Evolutionary conservation across 2,113 vertebrate species (phyloP), one percentile per base, ranked within the genome.

Genomic region (Anguilla japonica): DNA sequence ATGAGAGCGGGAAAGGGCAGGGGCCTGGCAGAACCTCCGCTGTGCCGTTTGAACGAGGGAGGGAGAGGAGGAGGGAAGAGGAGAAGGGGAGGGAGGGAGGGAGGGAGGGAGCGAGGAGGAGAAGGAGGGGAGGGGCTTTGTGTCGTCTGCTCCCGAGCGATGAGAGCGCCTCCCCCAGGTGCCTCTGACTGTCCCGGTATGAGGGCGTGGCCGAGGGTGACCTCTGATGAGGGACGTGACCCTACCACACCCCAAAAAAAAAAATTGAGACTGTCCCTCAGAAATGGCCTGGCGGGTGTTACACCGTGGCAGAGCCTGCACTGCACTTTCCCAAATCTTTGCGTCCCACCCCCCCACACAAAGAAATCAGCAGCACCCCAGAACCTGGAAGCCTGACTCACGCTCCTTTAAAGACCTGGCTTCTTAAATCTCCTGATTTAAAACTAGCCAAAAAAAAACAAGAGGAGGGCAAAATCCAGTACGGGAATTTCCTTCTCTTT

Each of bases 1-100:
- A 90, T 86, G 78, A 87, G 90, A 56, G 71, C 81, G 87, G 71
- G 89, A 79, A 57, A 71, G 85, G 84, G 79, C 63, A 39, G 86
- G 82, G 86, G 41, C 41, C 82, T 85, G 89, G 87, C 57, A 84
- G 79, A 3, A 41, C 6, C 39, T 20, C 41, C 40, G 40, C 79
- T 1, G 80, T 79, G 26, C 18, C 80, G 43, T 83, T 85, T 63
- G 53, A 84, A 80, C 60, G 71, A 50, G 46, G 53, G 63, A 67
- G 22, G 83, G 43, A 7, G 39, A 79, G 82, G 80, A 87, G 84
- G 82, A 71, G 40, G 50, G 57, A 67, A 16, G 83, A 39, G 7
- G n/a, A 79, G 81, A 83, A 83, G 13, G 16, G 26, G 50, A 16
- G 16, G 43, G 40, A 20, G 79, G 39, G 20, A 34, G 7, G 81